Evolutionary conservation across 2,797 vertebrate genomes (phyloP).

Genomic region (Halcyon badia): DNA sequence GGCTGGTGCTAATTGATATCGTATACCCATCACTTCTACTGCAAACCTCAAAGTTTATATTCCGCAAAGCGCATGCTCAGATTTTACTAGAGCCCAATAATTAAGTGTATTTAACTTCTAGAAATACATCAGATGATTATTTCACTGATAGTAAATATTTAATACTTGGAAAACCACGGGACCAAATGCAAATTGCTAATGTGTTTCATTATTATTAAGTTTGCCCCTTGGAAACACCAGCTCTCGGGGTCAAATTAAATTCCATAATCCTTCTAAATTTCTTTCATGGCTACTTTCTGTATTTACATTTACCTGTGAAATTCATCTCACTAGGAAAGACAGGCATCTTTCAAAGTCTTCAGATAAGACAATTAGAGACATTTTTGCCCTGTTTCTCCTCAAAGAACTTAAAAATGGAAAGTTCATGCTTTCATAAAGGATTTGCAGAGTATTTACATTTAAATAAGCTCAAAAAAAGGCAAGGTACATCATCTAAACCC

Average conservation of each 20-base stretch:
- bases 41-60: background rate
- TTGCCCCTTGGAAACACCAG: constrained; percentile 14
- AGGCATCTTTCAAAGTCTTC: constrained; percentile 65
- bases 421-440: constrained; percentile 32
- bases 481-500: constrained; percentile 49
- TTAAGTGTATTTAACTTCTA: background rate
- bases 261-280: constrained; percentile 62
- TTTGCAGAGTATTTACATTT: constrained; percentile 68
- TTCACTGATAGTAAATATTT: background rate
- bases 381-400: constrained; percentile 22
- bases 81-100: background rate
- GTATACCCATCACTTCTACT: background rate
- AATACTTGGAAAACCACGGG: background rate
- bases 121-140: constrained; percentile 21
- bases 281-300: constrained; percentile 6
- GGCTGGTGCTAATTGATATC: background rate
- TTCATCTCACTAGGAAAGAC: constrained; percentile 49
- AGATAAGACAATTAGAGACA: constrained; percentile 32
- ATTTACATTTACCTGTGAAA: constrained; percentile 68
- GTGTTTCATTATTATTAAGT: constrained; percentile 30
- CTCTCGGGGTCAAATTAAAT: constrained; percentile 56
- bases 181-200: constrained; percentile 6
- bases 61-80: background rate
- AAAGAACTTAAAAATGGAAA: constrained; percentile 44
- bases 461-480: constrained; percentile 43